Evolutionary conservation across 2,888 invertebrate species (phyloP), one percentile per base, ranked within the genome.

Genomic region (Lysandra coridon): DNA sequence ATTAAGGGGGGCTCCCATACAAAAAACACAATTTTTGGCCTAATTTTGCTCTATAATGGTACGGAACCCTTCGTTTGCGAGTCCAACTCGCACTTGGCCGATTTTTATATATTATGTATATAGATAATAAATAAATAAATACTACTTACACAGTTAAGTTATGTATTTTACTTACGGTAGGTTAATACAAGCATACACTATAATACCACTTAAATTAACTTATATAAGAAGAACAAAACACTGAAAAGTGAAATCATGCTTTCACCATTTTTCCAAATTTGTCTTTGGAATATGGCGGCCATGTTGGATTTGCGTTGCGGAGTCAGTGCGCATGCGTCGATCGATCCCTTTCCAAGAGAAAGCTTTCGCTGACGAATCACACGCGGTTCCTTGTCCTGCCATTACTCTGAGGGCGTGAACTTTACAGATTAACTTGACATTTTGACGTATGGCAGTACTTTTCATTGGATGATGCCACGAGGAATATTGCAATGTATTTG

Each of bases 321-420:
- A 12, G 33, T 33, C 12, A 78, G 78, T 78, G 80, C 88, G 87
- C 91, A 89, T 89, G 92, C 88, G 89, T 84, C 81, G 73, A 81
- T 69, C 64, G 64, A 64, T 30, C 80, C 79, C 82, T 82, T 82
- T 77, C 81, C 62, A 80, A 80, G 84, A 85, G 89, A 91, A 91
- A 91, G 89, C 87, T 85, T 85, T 83, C 81, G 81, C 75, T 64
- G 82, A 84, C 93, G 90, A 93, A 94, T 93, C 84, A 86, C 85
- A 85, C 80, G 79, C 83, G 83, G 80, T 83, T 79, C 83, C 85
- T 82, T 74, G 60, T 78, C 80, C 85, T 88, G 93, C 94, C 94
- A 94, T 94, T 85, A 81, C 84, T 82, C 81, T 85, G 85, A 85
- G 88, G 93, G 93, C 91, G 94, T 91, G 86, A 62, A 85, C 86